Percentiles rank a stretch among this genome's conserved stretches.
phyloP scores from a whole-genome alignment of 2,888 invertebrate genomes.

The Halictus quadricinctus region DNA sequence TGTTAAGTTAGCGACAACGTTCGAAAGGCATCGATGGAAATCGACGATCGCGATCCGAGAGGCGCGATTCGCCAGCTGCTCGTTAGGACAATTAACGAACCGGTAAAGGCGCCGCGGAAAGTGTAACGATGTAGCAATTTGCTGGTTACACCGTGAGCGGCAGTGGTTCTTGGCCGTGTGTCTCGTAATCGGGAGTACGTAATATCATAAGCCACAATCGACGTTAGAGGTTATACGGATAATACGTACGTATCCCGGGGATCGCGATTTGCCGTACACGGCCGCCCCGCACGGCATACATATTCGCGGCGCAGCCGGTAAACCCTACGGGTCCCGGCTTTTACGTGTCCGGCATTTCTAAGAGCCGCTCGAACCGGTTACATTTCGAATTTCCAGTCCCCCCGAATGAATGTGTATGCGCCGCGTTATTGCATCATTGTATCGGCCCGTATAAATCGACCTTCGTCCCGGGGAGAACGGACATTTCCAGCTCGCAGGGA shows the following conservation, averaged over 20 bases:
- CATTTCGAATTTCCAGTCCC: conserved; percentile 70
- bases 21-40: conserved; percentile 18
- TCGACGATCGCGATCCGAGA: conserved; percentile 9
- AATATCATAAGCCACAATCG: conserved; percentile 69
- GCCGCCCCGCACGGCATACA: conserved; percentile 63
- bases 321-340: conserved; percentile 71
- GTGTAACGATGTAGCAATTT: conserved; percentile 68
- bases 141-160: conserved; percentile 54
- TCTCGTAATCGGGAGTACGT: conserved; percentile 63
- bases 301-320: conserved; percentile 70
- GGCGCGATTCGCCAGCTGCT: conserved; percentile 9
- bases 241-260: conserved; percentile 67
- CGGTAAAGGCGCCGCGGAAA: conserved; percentile 57
- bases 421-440: conserved; percentile 60
- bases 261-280: conserved; percentile 72
- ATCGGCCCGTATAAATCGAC: conserved; percentile 51
- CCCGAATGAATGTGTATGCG: conserved; percentile 40
- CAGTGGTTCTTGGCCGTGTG: neutral
- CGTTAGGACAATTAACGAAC: conserved; percentile 53
- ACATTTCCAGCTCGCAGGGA: conserved; percentile 14
- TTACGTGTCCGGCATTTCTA: conserved; percentile 78
- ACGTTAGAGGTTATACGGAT: conserved; percentile 67
- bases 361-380: conserved; percentile 68
- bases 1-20: neutral
- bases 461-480: conserved; percentile 17